These are phyloP conservation scores for Drosophila ironensis DNA, from an alignment of 1,140 invertebrate genomes.

Conservation along the genomic window DNA sequence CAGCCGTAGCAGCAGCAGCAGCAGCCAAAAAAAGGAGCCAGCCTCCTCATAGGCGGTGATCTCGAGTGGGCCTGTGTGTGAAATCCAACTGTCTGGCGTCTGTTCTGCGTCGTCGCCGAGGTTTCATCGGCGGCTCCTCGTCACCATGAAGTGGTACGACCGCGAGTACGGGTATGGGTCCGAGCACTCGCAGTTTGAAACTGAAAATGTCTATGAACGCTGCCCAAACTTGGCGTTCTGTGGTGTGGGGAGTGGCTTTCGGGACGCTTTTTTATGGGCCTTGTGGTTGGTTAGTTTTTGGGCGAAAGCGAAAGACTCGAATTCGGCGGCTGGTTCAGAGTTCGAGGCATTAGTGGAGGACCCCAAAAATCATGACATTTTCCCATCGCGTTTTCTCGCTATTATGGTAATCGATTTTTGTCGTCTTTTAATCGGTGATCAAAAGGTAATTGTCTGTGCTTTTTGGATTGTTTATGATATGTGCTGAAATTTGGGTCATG, in stretches of 20 bases:
- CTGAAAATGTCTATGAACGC: constrained; percentile 68
- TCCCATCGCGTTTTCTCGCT: constrained; percentile 38
- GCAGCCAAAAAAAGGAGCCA: constrained; percentile 41
- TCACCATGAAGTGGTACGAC: constrained; percentile 66
- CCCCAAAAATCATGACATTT: constrained; percentile 74
- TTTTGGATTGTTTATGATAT: constrained; percentile 10
- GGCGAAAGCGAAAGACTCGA: constrained; percentile 65
- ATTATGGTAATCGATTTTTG: constrained; percentile 55
- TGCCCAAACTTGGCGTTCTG: constrained; percentile 1
- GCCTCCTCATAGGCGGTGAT: too few relatives aligned
- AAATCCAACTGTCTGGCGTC: constrained; percentile 73
- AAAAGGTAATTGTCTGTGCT: constrained; percentile 16
- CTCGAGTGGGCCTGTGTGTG: constrained; percentile 64
- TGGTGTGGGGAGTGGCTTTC: constrained; percentile 58
- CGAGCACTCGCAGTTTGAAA: constrained; percentile 40
- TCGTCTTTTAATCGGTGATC: constrained; percentile 37
- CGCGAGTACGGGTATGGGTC: constrained; percentile 10
- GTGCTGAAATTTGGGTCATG: neutral
- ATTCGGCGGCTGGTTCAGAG: constrained; percentile 71
- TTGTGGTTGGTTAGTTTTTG: constrained; percentile 22
- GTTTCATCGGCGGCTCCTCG: constrained; percentile 34
- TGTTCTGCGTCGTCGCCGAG: constrained; percentile 58
- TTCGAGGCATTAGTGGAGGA: constrained; percentile 68
- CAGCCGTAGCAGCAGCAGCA: constrained; percentile 53
- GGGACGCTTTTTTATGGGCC: constrained; percentile 2